These are phyloP conservation scores for Prietella phreatophila DNA, from an alignment of 2,113 vertebrate genomes.

Conservation along the genomic window DNA sequence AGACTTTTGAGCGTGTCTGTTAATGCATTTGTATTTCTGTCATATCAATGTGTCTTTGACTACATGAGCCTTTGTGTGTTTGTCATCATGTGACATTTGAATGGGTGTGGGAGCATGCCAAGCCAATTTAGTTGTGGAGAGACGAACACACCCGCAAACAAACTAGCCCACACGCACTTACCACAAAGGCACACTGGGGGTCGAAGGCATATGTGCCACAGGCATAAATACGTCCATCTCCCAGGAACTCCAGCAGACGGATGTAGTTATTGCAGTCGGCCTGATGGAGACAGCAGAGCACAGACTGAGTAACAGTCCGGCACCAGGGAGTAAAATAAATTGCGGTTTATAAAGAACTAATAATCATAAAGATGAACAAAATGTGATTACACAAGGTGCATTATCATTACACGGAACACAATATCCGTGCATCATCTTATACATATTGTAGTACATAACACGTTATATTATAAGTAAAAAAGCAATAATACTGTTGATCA, in stretches of 20 bases:
- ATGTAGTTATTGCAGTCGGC: slow-evolving; percentile 85
- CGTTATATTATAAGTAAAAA: background rate
- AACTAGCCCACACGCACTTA: slow-evolving; percentile 64
- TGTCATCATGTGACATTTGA: slow-evolving; percentile 42
- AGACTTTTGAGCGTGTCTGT: too few species aligned
- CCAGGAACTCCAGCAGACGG: slow-evolving; percentile 79
- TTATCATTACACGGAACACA: background rate
- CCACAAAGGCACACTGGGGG: slow-evolving; percentile 84
- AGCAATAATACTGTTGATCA: background rate
- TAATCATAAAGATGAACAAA: background rate
- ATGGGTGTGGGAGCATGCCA: slow-evolving; percentile 34
- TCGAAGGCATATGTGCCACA: slow-evolving; percentile 88
- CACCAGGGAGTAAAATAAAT: background rate
- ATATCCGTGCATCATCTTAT: background rate
- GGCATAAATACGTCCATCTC: slow-evolving; percentile 75
- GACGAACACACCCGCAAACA: background rate
- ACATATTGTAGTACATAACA: too few species aligned
- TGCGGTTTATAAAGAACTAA: background rate
- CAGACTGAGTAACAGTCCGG: slow-evolving; percentile 15
- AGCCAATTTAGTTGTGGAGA: slow-evolving; percentile 18
- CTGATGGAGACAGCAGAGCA: slow-evolving; percentile 70
- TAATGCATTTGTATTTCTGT: background rate
- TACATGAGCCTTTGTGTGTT: background rate
- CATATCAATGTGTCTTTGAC: background rate
- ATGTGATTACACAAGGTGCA: background rate